These are phyloP conservation scores for Cephus runcator DNA, from an alignment of 2,888 invertebrate species.

Conservation along the genomic window DNA sequence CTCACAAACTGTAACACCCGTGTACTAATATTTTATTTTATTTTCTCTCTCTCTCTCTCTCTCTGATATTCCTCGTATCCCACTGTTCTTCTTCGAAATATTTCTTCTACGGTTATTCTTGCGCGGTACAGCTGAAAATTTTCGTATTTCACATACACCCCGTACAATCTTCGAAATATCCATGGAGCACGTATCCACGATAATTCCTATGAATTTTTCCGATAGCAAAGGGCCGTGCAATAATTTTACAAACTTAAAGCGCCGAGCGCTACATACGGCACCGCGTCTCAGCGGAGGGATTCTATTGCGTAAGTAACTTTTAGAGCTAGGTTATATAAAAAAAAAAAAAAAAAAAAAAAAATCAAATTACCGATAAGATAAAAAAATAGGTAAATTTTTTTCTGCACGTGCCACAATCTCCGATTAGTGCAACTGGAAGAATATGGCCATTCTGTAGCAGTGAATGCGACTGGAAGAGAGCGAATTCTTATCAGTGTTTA, in stretches of 20 bases:
- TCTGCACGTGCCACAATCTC: neutral
- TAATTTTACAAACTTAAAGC: neutral
- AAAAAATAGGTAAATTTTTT: neutral
- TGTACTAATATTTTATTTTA: neutral
- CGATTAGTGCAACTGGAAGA: neutral
- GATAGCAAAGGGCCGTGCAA: neutral
- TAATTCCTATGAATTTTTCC: neutral
- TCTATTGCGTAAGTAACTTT: neutral
- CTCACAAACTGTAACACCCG: neutral
- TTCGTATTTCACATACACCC: neutral
- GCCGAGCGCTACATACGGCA: too few species aligned
- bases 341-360: neutral
- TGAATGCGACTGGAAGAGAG: neutral
- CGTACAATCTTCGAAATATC: neutral
- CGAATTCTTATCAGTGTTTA: conserved; percentile 34
- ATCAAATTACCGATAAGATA: neutral
- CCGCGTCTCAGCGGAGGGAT: too few species aligned
- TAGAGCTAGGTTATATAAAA: neutral
- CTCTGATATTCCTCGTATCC: neutral
- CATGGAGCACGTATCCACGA: neutral
- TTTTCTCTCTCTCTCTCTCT: too few species aligned
- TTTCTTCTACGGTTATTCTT: neutral
- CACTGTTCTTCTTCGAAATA: neutral
- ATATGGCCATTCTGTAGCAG: neutral
- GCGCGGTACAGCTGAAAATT: neutral